Evolutionary conservation across 2,888 invertebrate genomes (phyloP).

Genomic region (Drosophila neonasuta): DNA sequence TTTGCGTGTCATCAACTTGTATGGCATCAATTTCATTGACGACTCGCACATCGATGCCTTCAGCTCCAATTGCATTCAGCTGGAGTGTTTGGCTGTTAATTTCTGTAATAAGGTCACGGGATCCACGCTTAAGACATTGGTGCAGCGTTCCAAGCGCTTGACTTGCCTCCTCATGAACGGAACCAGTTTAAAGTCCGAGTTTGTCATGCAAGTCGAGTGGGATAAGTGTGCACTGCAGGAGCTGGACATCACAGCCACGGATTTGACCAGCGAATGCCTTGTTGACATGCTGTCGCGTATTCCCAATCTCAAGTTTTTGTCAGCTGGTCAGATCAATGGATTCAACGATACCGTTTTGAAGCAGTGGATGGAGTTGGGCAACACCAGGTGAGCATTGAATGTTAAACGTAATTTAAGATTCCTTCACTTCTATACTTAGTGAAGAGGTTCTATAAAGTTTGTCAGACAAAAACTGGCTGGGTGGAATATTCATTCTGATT

Average conservation of each 20-base stretch:
- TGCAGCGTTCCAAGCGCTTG: slow-evolving; percentile 95
- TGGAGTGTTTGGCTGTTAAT: slow-evolving; percentile 98
- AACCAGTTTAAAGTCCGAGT: slow-evolving; percentile 95
- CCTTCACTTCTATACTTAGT: neutral
- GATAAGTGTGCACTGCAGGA: slow-evolving; percentile 97
- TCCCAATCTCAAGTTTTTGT: slow-evolving; percentile 92
- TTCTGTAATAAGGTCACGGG: slow-evolving; percentile 98
- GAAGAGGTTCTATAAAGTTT: neutral
- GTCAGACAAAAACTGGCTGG: neutral
- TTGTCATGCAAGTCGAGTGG: slow-evolving; percentile 98
- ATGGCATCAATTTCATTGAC: slow-evolving; percentile 98
- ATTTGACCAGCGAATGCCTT: slow-evolving; percentile 95
- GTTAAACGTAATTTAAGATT: neutral
- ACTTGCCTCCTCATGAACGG: slow-evolving; percentile 97
- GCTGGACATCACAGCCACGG: slow-evolving; percentile 98
- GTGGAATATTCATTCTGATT: neutral
- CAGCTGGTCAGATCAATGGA: slow-evolving; percentile 98
- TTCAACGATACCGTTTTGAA: slow-evolving; percentile 97
- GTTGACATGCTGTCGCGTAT: slow-evolving; percentile 95
- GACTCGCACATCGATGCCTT: slow-evolving; percentile 99
- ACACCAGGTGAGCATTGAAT: slow-evolving; percentile 83
- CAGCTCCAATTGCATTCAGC: slow-evolving; percentile 96
- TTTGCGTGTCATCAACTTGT: slow-evolving; percentile 97
- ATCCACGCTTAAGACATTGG: slow-evolving; percentile 95
- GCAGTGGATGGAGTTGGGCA: slow-evolving; percentile 94